Evolutionary conservation across 1,140 invertebrate genomes (phyloP).

Genomic region (Heterodera carotae): DNA sequence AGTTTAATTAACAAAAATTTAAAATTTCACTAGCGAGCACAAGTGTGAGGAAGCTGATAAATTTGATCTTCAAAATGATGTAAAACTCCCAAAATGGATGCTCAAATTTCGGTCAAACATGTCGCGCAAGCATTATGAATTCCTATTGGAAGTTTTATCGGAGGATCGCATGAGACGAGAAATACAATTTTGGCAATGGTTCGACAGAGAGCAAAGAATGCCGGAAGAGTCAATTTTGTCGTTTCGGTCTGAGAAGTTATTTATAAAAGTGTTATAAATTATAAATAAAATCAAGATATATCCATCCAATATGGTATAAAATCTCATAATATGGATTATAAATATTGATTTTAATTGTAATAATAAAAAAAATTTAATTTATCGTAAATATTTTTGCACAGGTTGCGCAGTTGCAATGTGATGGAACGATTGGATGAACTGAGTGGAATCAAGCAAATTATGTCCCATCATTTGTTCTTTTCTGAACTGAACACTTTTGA

Average conservation of each 20-base stretch:
- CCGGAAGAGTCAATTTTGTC: not conserved
- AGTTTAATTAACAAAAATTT: too few species aligned
- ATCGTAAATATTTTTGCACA: not conserved
- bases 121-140: not conserved
- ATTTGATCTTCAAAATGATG: not conserved
- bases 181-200: not conserved
- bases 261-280: too few species aligned
- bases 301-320: too few species aligned
- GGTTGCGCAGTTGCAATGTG: not conserved
- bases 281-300: too few species aligned
- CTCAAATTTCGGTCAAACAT: not conserved
- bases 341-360: too few species aligned
- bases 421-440: not conserved
- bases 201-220: not conserved
- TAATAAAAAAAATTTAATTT: too few species aligned
- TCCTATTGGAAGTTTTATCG: not conserved
- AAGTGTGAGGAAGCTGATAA: not conserved
- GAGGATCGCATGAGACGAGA: not conserved
- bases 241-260: not conserved
- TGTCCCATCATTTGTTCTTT: not conserved
- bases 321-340: too few species aligned
- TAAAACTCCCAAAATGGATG: not conserved
- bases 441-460: not conserved
- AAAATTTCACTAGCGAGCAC: not conserved
- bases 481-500: not conserved